Evolutionary conservation across 92 coral and sea anemone genomes (phyloP).

Genomic region (Porites lobata): DNA sequence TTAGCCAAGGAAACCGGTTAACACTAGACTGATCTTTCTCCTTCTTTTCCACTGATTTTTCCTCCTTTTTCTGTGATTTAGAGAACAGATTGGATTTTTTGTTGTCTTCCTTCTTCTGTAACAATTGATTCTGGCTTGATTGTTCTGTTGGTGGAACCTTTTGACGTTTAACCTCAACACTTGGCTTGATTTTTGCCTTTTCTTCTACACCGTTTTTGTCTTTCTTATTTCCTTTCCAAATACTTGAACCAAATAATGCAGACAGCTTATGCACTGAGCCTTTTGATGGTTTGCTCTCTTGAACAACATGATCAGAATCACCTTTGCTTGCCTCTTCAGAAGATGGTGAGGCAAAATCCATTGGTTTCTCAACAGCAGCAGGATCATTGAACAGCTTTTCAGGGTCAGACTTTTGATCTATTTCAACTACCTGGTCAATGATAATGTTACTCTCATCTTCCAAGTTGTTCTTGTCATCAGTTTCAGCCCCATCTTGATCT

Average conservation of each 20-base stretch:
- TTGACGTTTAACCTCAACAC: slow-evolving; percentile 1
- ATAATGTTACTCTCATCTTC: neutral
- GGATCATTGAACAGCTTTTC: neutral
- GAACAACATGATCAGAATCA: neutral
- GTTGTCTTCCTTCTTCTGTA: slow-evolving; percentile 20
- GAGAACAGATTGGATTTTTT: slow-evolving; percentile 31
- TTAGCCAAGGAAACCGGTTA: slow-evolving; percentile 66
- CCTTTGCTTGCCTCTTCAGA: neutral
- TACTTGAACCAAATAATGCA: slow-evolving; percentile 84
- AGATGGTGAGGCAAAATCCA: neutral
- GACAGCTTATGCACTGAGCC: slow-evolving; percentile 88
- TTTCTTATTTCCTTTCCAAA: slow-evolving; percentile 75
- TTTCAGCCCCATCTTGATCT: slow-evolving; percentile 13
- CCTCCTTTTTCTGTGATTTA: slow-evolving; percentile 21
- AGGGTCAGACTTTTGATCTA: neutral
- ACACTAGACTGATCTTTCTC: slow-evolving; percentile 15
- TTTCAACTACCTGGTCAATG: neutral
- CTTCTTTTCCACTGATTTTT: slow-evolving; percentile 21
- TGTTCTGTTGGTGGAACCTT: slow-evolving; percentile 2
- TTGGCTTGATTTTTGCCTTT: slow-evolving; percentile 55
- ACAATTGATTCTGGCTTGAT: neutral
- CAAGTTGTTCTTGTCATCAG: slow-evolving; percentile 17
- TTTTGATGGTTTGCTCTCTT: slow-evolving; percentile 40
- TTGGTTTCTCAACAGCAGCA: neutral
- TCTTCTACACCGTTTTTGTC: slow-evolving; percentile 53